Evolutionary conservation across 1,140 invertebrate genomes (phyloP).

Genomic region (Neomicropteryx cornuta): DNA sequence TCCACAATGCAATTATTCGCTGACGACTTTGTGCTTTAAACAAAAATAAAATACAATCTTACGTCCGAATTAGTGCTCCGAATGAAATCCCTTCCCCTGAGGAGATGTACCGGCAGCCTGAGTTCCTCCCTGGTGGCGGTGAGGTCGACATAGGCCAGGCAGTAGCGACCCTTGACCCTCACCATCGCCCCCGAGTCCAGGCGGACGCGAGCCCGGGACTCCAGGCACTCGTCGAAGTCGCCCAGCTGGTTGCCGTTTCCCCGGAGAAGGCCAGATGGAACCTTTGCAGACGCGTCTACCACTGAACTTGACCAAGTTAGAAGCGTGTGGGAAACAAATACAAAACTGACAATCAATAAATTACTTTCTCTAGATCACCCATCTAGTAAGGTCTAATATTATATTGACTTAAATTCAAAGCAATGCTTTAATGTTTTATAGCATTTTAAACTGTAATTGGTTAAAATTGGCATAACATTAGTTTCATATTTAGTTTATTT

Average conservation of each 20-base stretch:
- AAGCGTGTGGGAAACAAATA: no score
- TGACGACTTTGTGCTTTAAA: no score
- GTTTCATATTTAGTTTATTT: no score
- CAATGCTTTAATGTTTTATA: no score
- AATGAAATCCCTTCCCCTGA: constrained; percentile 47
- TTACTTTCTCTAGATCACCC: not conserved
- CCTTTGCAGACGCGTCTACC: constrained; percentile 58
- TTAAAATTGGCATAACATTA: no score
- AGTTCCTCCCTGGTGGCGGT: constrained; percentile 40
- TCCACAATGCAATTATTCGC: no score
- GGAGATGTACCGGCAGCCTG: constrained; percentile 45
- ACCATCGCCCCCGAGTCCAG: constrained; percentile 35
- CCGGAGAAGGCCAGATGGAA: constrained; percentile 51
- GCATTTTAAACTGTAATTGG: no score
- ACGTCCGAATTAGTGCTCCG: constrained; percentile 47
- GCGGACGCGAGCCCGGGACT: constrained; percentile 43
- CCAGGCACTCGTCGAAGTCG: constrained; percentile 57
- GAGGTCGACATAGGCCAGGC: constrained; percentile 50
- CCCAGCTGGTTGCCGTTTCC: constrained; percentile 60
- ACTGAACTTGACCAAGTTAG: no score
- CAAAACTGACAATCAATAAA: not conserved
- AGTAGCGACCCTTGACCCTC: constrained; percentile 55
- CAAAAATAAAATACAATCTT: no score
- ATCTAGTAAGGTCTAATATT: not conserved
- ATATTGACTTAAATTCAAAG: not conserved